A percentile compares a stretch with the other conserved stretches of the same genome.
phyloP scores from a whole-genome alignment of 2,888 invertebrate species.

The Nipponacmea schrenckii region DNA sequence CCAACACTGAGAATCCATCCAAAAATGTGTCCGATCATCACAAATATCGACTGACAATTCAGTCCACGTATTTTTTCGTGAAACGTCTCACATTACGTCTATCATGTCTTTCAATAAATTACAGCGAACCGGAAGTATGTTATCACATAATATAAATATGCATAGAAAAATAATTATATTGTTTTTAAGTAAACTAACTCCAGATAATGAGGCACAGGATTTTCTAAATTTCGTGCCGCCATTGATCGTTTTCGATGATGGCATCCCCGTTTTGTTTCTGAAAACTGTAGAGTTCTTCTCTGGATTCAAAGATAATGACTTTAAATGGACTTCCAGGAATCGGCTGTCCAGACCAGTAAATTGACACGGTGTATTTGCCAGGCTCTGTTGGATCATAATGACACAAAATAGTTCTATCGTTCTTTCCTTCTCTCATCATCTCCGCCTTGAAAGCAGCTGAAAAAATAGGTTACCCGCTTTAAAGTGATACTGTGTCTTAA shows the following conservation, averaged over 20 bases:
- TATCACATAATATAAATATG: no score
- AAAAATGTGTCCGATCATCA: no score
- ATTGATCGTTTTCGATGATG: slow-evolving; percentile 31
- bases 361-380: slow-evolving; percentile 96
- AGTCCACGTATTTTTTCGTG: no score
- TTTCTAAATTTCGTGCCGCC: slow-evolving; percentile 41
- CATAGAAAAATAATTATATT: no score
- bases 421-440: slow-evolving; percentile 97
- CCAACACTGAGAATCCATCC: no score
- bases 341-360: slow-evolving; percentile 97
- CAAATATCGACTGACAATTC: no score
- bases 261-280: slow-evolving; percentile 32
- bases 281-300: slow-evolving; percentile 80
- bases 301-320: slow-evolving; percentile 98
- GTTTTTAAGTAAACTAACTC: no score
- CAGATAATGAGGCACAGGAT: no score
- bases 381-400: slow-evolving; percentile 98
- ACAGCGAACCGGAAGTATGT: no score
- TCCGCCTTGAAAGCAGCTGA: slow-evolving; percentile 96
- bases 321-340: slow-evolving; percentile 98
- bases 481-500: no score
- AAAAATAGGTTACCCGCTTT: slow-evolving; percentile 10
- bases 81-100: no score
- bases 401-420: slow-evolving; percentile 96
- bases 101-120: no score